Base-by-base conservation (phyloP, 2,113 vertebrate species). In the Etheostoma cragini region DNA sequence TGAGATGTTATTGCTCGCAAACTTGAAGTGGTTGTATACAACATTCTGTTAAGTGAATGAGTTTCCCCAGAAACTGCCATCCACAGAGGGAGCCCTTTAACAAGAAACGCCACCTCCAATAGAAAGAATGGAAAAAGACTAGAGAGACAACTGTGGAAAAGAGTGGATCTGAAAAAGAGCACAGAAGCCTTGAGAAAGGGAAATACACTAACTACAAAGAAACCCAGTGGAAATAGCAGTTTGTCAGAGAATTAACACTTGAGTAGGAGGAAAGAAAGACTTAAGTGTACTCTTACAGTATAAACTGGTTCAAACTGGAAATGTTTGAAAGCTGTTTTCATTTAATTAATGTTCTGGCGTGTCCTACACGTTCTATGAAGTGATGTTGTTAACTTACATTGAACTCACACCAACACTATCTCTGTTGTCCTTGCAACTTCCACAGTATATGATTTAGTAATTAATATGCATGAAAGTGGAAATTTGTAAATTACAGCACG, bases 301-400 rank as follows among this genome's bases (percentile, higher is more conserved):
- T 16, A 72, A 67, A 56, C 38, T 17, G 11, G 16, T 33, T 61
- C 1, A 80, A 80, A 58, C 45, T 61, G 24, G 64, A 56, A 35
- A 3, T 68, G 62, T 14, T n/a, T 61, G 16, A 76, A 77, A 69
- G 19, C 6, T 17, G 38, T 16, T 68, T n/a, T n/a, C n/a, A n/a
- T n/a, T n/a, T n/a, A n/a, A n/a, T n/a, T n/a, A 1, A 4, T 16
- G 26, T 53, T 2, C 60, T 15, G 17, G 1, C 8, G 16, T 60
- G 62, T 61, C n/a, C 12, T 24, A 73, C 19, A 71, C 50, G n/a
- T n/a, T 22, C 13, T 57, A 8, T 64, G 3, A 46, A 35, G 49
- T 42, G 6, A 57, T 7, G 17, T 35, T n/a, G 10, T 6, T 49
- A 26, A 49, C 24, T 52, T 19, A 13, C 5, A 10, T 11, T 76